Evolutionary conservation across 2,888 invertebrate genomes (phyloP).

Genomic region (Chouioia cunea): DNA sequence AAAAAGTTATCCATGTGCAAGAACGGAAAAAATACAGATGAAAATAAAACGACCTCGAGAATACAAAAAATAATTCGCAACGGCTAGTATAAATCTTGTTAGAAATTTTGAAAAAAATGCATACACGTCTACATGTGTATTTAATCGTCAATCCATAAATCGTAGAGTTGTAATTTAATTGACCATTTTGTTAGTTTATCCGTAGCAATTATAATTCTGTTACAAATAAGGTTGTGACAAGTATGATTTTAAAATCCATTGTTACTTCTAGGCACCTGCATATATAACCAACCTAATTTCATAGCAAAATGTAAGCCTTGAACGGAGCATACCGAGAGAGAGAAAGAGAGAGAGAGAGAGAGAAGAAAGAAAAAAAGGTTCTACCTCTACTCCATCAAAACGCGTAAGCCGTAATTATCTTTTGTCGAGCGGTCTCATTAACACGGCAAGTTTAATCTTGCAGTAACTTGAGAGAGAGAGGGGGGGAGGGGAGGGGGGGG

Average conservation of each 20-base stretch:
- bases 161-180: constrained; percentile 17
- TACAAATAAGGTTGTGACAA: no score
- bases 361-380: neutral
- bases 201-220: no score
- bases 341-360: neutral
- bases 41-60: no score
- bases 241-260: no score
- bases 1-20: constrained; percentile 6
- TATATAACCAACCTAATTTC: no score
- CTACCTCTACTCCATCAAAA: constrained; percentile 26
- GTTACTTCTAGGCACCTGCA: no score
- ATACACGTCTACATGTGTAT: no score
- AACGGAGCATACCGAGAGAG: constrained; percentile 1
- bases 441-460: constrained; percentile 40
- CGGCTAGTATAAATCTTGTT: no score
- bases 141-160: constrained; percentile 30
- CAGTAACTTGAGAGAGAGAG: constrained; percentile 19
- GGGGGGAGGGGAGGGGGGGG: constrained; percentile 26
- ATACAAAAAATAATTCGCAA: no score
- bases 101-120: no score
- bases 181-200: no score
- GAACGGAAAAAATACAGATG: neutral
- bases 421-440: constrained; percentile 37
- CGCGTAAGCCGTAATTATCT: constrained; percentile 34
- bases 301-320: neutral